Evolutionary conservation across 2,113 vertebrate genomes (phyloP).

Genomic region (Deroptyus accipitrinus): DNA sequence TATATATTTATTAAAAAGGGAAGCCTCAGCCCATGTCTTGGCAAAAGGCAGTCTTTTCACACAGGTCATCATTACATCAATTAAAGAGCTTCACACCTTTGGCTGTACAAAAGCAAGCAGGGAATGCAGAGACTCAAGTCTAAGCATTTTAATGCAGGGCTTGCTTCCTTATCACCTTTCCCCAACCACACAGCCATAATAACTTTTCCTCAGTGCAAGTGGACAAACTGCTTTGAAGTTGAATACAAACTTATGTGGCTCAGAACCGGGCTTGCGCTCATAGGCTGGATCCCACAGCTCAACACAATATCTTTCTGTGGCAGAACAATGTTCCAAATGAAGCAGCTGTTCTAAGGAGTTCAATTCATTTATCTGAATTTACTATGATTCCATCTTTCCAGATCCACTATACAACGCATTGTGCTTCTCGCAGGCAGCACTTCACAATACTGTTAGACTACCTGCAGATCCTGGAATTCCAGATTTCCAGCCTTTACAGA

Average conservation of each 20-base stretch:
- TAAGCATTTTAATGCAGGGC: neutral
- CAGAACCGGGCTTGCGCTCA: neutral
- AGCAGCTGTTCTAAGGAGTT: neutral
- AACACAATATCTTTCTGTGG: neutral
- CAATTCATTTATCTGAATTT: neutral
- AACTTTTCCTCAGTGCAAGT: neutral
- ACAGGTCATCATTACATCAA: neutral
- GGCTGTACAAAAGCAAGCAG: neutral
- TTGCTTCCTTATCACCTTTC: neutral
- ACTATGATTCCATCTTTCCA: neutral
- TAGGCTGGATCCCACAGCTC: neutral
- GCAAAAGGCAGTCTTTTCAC: neutral
- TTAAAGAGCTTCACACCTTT: neutral
- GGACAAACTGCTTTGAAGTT: neutral
- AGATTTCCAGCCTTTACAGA: neutral
- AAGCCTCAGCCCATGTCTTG: neutral
- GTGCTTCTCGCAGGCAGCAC: neutral
- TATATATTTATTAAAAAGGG: neutral
- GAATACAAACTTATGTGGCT: neutral
- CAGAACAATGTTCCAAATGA: neutral
- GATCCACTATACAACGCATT: accelerated
- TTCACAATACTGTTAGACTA: neutral
- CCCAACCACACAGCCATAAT: neutral
- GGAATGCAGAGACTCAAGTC: neutral
- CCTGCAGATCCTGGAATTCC: neutral